Percentiles rank a stretch among this genome's conserved stretches.
Conservation (phyloP, 2,888 invertebrate genomes). For the Atethmia centrago region DNA sequence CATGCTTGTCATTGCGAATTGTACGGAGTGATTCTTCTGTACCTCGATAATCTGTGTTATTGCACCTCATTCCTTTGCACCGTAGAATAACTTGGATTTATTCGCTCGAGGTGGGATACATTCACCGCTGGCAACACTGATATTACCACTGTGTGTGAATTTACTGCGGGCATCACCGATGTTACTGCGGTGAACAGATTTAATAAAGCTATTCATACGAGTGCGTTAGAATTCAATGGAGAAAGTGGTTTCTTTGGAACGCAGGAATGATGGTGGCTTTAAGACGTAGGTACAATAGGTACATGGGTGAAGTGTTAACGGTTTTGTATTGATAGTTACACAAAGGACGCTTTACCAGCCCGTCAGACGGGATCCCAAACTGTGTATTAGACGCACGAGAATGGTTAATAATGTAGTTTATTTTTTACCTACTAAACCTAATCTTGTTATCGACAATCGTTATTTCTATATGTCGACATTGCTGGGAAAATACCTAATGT, state of each 20-base stretch:
- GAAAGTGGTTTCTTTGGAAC: conserved; percentile 23
- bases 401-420: neutral
- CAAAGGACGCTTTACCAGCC: neutral
- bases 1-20: neutral
- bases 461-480: too few species aligned
- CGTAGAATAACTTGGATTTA: conserved; percentile 56
- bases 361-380: too few species aligned
- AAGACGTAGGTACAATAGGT: conserved; percentile 6
- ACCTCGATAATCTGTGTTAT: conserved; percentile 1
- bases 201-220: conserved; percentile 51
- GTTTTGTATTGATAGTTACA: conserved; percentile 4
- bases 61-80: conserved; percentile 52
- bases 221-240: conserved; percentile 40
- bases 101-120: conserved; percentile 54
- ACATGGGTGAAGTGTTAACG: conserved; percentile 11
- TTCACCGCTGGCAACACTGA: conserved; percentile 52
- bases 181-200: conserved; percentile 42
- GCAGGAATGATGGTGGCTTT: conserved; percentile 25
- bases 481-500: neutral
- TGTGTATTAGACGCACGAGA: neutral
- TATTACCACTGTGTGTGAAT: conserved; percentile 58
- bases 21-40: conserved; percentile 7
- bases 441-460: neutral
- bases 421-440: neutral
- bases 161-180: conserved; percentile 43